Percentiles rank a stretch among this genome's conserved stretches.
These are phyloP conservation scores for Andrena bucephala DNA, from an alignment of 2,888 invertebrate species.

Conservation along the genomic window DNA sequence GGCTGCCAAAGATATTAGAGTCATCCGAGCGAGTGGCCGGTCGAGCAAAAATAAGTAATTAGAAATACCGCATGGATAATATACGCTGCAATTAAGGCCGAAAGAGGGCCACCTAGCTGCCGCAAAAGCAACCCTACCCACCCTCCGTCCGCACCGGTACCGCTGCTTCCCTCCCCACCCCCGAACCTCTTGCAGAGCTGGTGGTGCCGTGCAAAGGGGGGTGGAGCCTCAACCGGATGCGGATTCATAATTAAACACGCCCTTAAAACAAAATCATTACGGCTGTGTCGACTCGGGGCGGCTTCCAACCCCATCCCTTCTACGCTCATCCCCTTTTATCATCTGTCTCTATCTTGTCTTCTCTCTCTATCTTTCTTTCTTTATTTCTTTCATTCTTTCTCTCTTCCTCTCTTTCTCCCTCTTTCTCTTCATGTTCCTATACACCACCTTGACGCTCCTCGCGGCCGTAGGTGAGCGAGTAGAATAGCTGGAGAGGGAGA, in stretches of 20 bases:
- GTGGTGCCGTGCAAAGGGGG: conserved; percentile 77
- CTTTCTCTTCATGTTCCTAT: conserved; percentile 10
- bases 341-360: conserved; percentile 54
- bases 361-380: conserved; percentile 16
- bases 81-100: conserved; percentile 84
- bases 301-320: conserved; percentile 60
- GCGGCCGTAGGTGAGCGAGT: conserved; percentile 52
- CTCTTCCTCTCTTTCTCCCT: conserved; percentile 28
- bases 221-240: conserved; percentile 84
- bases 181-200: conserved; percentile 59
- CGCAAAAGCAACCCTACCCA: conserved; percentile 67
- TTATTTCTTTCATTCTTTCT: conserved; percentile 19
- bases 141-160: conserved; percentile 70
- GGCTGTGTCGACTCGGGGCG: conserved; percentile 77
- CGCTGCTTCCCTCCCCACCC: conserved; percentile 45
- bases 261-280: conserved; percentile 85
- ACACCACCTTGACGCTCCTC: conserved; percentile 51
- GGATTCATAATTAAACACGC: conserved; percentile 85
- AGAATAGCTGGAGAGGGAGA: conserved; percentile 51
- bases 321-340: conserved; percentile 57
- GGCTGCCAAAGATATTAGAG: conserved; percentile 83
- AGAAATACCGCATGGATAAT: conserved; percentile 84
- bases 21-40: conserved; percentile 77
- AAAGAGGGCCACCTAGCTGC: conserved; percentile 82
- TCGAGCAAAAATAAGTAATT: conserved; percentile 83